Evolutionary conservation across 1,140 invertebrate species (phyloP).

Genomic region (Coenobita brevimanus): DNA sequence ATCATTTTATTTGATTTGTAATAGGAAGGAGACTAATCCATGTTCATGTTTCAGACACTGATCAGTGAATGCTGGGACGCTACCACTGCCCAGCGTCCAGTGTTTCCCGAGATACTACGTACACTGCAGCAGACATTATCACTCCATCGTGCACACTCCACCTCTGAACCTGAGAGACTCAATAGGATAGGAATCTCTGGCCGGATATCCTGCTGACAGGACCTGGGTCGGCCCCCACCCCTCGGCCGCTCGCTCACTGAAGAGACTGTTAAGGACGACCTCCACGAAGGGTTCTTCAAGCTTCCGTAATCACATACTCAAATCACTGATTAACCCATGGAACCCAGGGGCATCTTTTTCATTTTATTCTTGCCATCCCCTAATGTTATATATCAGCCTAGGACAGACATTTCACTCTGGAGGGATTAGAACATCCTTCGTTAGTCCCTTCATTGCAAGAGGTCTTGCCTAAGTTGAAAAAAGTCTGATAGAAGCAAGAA

Average conservation of each 20-base stretch:
- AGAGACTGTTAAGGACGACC: constrained; percentile 41
- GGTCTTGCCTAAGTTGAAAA: too few relatives aligned
- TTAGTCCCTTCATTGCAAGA: too few relatives aligned
- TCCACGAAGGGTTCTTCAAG: constrained; percentile 37
- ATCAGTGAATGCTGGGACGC: constrained; percentile 64
- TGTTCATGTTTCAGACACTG: constrained; percentile 48
- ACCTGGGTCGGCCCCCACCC: constrained; percentile 35
- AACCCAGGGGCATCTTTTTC: too few relatives aligned
- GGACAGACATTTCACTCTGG: too few relatives aligned
- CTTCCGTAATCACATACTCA: constrained; percentile 3
- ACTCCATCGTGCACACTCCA: constrained; percentile 68
- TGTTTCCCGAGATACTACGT: constrained; percentile 60
- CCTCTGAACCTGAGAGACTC: constrained; percentile 67
- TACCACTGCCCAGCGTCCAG: constrained; percentile 54
- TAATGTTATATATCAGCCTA: too few relatives aligned
- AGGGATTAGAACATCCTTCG: too few relatives aligned
- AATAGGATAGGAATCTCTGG: constrained; percentile 62
- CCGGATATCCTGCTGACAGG: constrained; percentile 60
- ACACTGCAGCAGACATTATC: constrained; percentile 65
- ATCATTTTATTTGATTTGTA: too few relatives aligned
- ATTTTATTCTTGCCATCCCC: too few relatives aligned
- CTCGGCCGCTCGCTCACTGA: constrained; percentile 56
- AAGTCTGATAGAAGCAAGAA: too few relatives aligned
- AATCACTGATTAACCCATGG: too few relatives aligned
- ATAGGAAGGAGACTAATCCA: not conserved